Evolutionary conservation across 2,888 invertebrate species (phyloP).

Genomic region (Charanyca ferruginea): DNA sequence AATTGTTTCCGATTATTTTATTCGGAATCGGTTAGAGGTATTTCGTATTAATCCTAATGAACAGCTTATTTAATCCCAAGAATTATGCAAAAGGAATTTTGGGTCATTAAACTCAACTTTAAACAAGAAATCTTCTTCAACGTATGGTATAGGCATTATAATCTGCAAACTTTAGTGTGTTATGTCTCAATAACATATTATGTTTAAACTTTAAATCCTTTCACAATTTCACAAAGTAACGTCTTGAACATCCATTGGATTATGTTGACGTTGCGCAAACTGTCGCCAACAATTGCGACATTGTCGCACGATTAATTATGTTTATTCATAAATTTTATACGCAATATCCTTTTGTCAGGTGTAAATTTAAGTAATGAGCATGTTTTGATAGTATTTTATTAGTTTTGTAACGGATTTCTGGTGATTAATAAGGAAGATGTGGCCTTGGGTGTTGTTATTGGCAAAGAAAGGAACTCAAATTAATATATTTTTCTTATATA

Average conservation of each 20-base stretch:
- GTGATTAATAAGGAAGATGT: not conserved
- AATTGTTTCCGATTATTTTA: constrained; percentile 17
- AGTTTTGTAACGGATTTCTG: not conserved
- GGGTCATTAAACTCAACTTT: not conserved
- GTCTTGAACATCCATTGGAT: constrained; percentile 21
- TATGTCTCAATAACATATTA: constrained; percentile 33
- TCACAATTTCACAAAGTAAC: constrained; percentile 46
- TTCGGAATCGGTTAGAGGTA: constrained; percentile 1
- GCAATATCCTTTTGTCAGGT: constrained; percentile 48
- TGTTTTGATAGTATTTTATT: constrained; percentile 13
- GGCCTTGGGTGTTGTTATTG: not conserved
- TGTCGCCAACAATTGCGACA: constrained; percentile 43
- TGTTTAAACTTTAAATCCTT: constrained; percentile 41
- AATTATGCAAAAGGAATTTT: constrained; percentile 22
- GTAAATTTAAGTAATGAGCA: constrained; percentile 17
- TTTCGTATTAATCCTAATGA: constrained; percentile 18
- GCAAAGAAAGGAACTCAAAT: not conserved
- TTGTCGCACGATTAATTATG: constrained; percentile 42
- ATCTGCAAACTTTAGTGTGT: constrained; percentile 21
- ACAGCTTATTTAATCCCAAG: constrained; percentile 9
- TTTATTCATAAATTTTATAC: constrained; percentile 38
- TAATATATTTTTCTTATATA: not conserved
- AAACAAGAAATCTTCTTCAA: constrained; percentile 25
- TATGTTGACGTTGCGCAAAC: constrained; percentile 44
- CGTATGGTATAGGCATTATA: not conserved